A percentile compares a stretch with the other conserved stretches of the same genome.
Evolutionary conservation across 2,797 vertebrate genomes (phyloP).

Genomic region (Antennarius maculatus): DNA sequence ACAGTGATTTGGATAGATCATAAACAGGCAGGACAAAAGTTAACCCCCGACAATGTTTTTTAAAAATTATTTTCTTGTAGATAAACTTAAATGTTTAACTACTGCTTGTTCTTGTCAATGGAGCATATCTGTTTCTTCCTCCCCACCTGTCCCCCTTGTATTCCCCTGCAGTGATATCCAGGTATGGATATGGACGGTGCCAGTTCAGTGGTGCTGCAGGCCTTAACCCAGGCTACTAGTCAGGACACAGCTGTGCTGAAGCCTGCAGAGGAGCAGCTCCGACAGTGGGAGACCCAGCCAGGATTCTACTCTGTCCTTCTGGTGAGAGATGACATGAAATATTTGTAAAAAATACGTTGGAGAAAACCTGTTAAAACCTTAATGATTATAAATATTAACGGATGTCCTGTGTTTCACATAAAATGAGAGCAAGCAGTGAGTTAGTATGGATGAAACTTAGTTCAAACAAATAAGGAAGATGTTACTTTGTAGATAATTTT

Average conservation of each 20-base stretch:
- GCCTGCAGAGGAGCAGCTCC: constrained; percentile 94
- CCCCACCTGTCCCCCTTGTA: not conserved
- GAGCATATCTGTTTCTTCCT: constrained; percentile 3
- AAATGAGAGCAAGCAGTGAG: not conserved
- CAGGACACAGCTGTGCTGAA: constrained; percentile 94
- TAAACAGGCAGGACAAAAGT: constrained; percentile 32
- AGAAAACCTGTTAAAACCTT: constrained; percentile 5
- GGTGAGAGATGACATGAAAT: constrained; percentile 78
- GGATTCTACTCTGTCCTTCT: constrained; percentile 96
- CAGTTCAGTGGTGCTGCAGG: constrained; percentile 92
- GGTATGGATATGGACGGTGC: constrained; percentile 94
- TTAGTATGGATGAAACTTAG: not conserved
- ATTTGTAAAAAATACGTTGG: constrained; percentile 11
- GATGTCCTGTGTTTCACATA: constrained; percentile 9
- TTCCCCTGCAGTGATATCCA: constrained; percentile 64
- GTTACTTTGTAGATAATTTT: not conserved
- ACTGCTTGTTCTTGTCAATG: constrained; percentile 28
- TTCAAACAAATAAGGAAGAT: not conserved
- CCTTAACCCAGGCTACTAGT: constrained; percentile 96
- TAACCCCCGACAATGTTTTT: constrained; percentile 6
- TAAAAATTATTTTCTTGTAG: not conserved
- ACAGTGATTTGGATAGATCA: constrained; percentile 52
- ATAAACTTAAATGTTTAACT: constrained; percentile 16
- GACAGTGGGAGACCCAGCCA: constrained; percentile 97
- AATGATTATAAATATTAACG: constrained; percentile 10